Base-by-base conservation (phyloP, 1,140 invertebrate genomes). In the Daktulosphaira vitifoliae region DNA sequence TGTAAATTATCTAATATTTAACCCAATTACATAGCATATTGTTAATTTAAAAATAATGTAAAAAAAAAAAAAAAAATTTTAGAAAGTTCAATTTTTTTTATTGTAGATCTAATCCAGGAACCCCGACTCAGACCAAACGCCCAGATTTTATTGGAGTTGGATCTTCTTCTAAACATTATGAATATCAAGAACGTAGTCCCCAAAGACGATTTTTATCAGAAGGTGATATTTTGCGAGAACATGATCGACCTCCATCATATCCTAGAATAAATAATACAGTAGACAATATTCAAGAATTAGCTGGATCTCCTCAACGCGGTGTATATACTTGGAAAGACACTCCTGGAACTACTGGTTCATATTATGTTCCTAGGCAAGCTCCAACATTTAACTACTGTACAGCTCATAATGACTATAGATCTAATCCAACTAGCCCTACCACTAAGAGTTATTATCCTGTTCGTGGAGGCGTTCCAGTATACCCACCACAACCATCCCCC, bases 251-350 rank as follows among this genome's bases (percentile, higher is more conserved):
- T 15, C 68, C 67, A n/a, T 73, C 75, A 7, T 80, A 79, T 54
- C 73, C 78, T 8, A 72, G 78, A 15, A 78, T 77, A 3, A 80
- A 79, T 67, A 80, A 80, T 66, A 80, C 79, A 5, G 80, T 80
- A 15, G 81, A 81, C 69, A 80, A 80, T 69, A 83, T 82, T 67
- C 79, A 88, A 33, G 89, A 92, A 71, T 78, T 92, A 65, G 89
- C 89, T 0, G 86, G 87, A 25, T 89, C 86, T 29, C 88, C 88
- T 9, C 88, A 90, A 72, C 81, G 87, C 23, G 87, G 88, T 64
- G 84, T 87, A 42, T 90, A 90, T 74, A 84, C 84, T 75, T 90
- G 87, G 88, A 88, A 89, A 71, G 88, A 90, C 73, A 85, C 82
- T 20, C 56, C 56, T n/a, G 56, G 56, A 13, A 86, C 86, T 37